phyloP scores from a whole-genome alignment of 2,888 invertebrate genomes.

The Trachelus tabidus region DNA sequence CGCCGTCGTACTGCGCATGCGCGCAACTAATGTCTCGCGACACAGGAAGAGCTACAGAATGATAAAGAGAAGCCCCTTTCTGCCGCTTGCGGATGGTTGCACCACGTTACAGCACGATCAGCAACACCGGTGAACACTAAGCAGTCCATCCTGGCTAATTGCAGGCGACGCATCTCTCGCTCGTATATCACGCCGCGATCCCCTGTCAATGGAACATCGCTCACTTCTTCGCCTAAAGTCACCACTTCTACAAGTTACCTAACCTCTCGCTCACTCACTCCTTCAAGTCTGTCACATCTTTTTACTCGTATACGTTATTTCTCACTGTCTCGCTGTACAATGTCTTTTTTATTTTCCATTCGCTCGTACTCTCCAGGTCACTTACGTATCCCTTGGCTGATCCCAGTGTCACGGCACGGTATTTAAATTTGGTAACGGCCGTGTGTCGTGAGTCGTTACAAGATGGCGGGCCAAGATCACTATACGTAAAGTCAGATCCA shows the following conservation, averaged over 20 bases:
- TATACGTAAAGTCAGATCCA: neutral
- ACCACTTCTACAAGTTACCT: neutral
- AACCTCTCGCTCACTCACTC: conserved; percentile 1
- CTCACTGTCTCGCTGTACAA: neutral
- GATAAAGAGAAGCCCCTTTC: neutral
- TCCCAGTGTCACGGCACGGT: neutral
- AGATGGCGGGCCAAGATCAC: neutral
- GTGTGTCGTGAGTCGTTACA: neutral
- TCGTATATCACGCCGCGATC: conserved; percentile 7
- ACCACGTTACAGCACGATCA: neutral
- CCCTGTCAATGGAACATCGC: conserved; percentile 5
- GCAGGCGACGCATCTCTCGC: conserved; percentile 8
- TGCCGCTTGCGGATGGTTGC: neutral
- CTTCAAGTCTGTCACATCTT: conserved; percentile 6
- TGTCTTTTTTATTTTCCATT: neutral
- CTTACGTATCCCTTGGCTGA: neutral
- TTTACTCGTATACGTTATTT: neutral
- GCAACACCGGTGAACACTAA: neutral
- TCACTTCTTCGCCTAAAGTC: conserved; percentile 5
- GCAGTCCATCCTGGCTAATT: conserved; percentile 4
- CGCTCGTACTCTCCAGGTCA: neutral
- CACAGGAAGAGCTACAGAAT: neutral
- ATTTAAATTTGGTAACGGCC: neutral
- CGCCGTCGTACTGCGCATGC: neutral
- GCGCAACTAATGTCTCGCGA: neutral